Evolutionary conservation across 2,113 vertebrate species (phyloP).

Genomic region (Cavia porcellus): DNA sequence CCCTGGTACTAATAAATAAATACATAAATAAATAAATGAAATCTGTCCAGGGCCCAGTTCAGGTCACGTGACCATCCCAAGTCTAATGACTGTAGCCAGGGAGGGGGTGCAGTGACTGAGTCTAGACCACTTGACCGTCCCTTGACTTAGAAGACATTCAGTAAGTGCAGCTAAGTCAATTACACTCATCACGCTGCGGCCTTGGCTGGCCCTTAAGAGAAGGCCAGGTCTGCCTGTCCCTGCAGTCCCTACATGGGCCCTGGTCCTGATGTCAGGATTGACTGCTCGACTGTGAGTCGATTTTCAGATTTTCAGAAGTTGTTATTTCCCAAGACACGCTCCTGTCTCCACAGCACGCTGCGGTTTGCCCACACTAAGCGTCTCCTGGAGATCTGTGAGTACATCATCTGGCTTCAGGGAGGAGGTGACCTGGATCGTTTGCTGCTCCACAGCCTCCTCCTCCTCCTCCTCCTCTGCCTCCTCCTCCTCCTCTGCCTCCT

Average conservation of each 20-base stretch:
- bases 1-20: too few species aligned
- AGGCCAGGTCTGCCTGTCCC: not conserved
- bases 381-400: constrained; percentile 79
- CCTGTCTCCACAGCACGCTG: constrained; percentile 40
- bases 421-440: constrained; percentile 73
- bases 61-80: not conserved
- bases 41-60: not conserved
- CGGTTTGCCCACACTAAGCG: constrained; percentile 72
- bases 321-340: constrained; percentile 20
- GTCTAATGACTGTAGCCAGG: not conserved
- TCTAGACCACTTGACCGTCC: not conserved
- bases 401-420: constrained; percentile 81
- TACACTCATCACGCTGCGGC: not conserved
- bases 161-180: not conserved
- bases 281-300: not conserved
- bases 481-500: constrained; percentile 80
- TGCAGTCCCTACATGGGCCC: not conserved
- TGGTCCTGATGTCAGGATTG: not conserved
- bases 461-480: constrained; percentile 81
- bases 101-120: not conserved
- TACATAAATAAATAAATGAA: too few species aligned
- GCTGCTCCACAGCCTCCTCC: constrained; percentile 76
- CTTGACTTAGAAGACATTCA: not conserved
- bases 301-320: not conserved
- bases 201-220: not conserved